Base-by-base conservation (phyloP, 2,113 vertebrate genomes). In the Podocnemis expansa region DNA sequence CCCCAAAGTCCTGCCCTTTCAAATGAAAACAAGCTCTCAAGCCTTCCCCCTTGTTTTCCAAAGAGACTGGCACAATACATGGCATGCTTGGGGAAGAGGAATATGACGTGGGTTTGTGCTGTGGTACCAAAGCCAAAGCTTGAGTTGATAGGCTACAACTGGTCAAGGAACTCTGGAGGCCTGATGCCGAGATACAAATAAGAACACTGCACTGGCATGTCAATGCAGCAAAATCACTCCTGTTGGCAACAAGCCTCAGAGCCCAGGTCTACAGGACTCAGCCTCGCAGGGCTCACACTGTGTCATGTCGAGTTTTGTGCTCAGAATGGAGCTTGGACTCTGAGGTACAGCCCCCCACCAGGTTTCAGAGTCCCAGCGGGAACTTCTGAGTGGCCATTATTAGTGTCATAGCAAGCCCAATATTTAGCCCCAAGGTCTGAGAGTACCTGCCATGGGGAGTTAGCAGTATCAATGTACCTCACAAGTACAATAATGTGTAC, bases 401-500 rank as follows among this genome's bases (percentile, higher is more conserved):
- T n/a, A n/a, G n/a, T n/a, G n/a, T n/a, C n/a, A n/a, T n/a, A n/a
- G 7, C 9, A 70, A 70, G 21, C 17, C 10, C 4, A 70, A 8
- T 22, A 34, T 38, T 34, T 38, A 38, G n/a, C 19, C 63, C 63
- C 63, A 21, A 4, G 10, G 38, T 70, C 63, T 70, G 63, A 70
- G 34, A 16, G 17, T 22, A 5, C 8, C 19, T 70, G 34, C n/a
- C 5, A 1, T 3, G 5, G 19, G 5, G 34, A n/a, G 17, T 70
- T 38, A 38, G n/a, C 63, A 70, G 17, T 10, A 21, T 5, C 38
- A n/a, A 70, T 22, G n/a, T 22, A 70, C 60, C 4, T 25, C 2
- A 0, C 2, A 49, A 8, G 3, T 3, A 41, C 10, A 56, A 10
- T 2, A 38, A 13, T 31, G 49, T 8, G 7, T 10, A 24, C 2